phyloP scores from a whole-genome alignment of 1,140 invertebrate genomes.

The Tetragnatha versicolor region DNA sequence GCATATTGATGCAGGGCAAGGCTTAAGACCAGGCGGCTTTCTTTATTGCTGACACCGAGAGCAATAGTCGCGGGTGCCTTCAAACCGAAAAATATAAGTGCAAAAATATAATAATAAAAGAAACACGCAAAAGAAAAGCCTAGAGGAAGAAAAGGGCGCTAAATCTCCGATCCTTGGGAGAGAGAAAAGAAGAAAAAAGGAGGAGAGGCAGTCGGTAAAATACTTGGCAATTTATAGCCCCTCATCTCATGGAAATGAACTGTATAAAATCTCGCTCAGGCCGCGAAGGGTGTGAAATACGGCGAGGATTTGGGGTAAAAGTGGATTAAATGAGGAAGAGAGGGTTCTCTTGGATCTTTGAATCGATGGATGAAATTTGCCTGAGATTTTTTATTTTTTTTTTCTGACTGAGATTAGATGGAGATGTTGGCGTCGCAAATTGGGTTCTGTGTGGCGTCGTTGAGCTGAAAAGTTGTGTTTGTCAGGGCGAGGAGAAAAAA shows the following conservation, averaged over 20 bases:
- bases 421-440: too few relatives aligned
- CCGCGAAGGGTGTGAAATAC: conserved; percentile 12
- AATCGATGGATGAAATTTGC: too few relatives aligned
- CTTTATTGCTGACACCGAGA: conserved; percentile 35
- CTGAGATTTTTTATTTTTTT: too few relatives aligned
- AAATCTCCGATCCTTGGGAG: conserved; percentile 28
- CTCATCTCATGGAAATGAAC: conserved; percentile 50
- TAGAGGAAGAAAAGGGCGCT: background rate
- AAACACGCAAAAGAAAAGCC: background rate
- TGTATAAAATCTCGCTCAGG: conserved; percentile 52
- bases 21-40: conserved; percentile 6
- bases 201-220: conserved; percentile 35
- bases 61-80: conserved; percentile 11
- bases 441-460: too few relatives aligned
- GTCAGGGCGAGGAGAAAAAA: too few relatives aligned
- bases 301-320: conserved; percentile 11
- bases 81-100: conserved; percentile 42
- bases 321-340: conserved; percentile 10
- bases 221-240: conserved; percentile 39
- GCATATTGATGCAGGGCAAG: conserved; percentile 37
- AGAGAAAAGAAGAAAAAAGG: background rate
- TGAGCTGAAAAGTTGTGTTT: too few relatives aligned
- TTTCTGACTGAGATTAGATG: too few relatives aligned
- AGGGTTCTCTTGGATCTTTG: background rate
- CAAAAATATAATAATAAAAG: conserved; percentile 42